Percentiles rank a stretch among this genome's conserved stretches.
Conservation (phyloP, 2,113 vertebrate genomes). For the Octodon degus region DNA sequence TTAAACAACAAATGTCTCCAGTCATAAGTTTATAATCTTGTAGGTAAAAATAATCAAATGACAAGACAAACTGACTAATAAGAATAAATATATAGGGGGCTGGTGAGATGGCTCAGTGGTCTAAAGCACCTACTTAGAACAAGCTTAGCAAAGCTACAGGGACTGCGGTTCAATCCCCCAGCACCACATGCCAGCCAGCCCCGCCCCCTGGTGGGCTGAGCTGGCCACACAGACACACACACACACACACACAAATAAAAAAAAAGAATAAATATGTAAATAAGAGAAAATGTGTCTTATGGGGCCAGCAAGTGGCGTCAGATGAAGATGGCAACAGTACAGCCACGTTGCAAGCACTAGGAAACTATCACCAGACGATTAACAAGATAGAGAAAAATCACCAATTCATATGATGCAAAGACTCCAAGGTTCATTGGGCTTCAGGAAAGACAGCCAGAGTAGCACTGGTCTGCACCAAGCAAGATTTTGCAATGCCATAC, state of each 20-base stretch:
- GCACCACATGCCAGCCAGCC: too few relatives aligned
- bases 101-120: too few relatives aligned
- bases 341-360: neutral
- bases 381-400: neutral
- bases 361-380: neutral
- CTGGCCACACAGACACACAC: too few relatives aligned
- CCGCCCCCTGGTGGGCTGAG: too few relatives aligned
- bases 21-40: neutral
- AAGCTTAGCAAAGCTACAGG: too few relatives aligned
- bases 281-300: neutral
- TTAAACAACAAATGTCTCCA: constrained; percentile 42
- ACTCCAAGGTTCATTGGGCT: neutral
- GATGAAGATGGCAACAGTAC: neutral
- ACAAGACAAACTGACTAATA: neutral
- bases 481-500: neutral
- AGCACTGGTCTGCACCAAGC: neutral
- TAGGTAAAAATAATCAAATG: neutral
- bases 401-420: neutral
- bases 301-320: neutral
- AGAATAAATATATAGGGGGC: neutral
- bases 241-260: too few relatives aligned
- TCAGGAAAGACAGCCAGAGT: neutral
- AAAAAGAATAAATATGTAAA: neutral
- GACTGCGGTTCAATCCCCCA: too few relatives aligned
- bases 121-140: too few relatives aligned